Evolutionary conservation across 30 jellyfish, hydroid and myxozoan genomes (phyloP), one percentile per base, ranked within the genome.

Genomic region (Hydractinia symbiolongicarpus): DNA sequence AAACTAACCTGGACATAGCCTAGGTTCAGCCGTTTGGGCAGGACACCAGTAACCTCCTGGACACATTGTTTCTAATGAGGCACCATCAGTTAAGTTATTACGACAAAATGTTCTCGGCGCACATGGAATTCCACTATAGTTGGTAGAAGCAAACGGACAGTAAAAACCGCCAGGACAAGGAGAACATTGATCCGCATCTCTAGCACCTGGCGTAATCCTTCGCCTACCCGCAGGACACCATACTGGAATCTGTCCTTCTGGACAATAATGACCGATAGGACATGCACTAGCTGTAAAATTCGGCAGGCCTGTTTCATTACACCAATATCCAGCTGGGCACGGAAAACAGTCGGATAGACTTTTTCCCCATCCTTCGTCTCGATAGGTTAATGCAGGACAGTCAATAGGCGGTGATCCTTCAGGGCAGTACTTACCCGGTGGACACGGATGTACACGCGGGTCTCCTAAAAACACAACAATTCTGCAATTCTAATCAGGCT

Each of bases 221-320:
- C 86, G 85, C 53, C 96, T 88, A 11, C 99, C 99, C 50, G 96
- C 85, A 11, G 99, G 99, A 78, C 99, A 94, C 96, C 96, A 85
- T 54, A 58, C 78, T 50, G 99, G 99, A 44, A 67, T 73, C 44
- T 88, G 93, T 4, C 95, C 96, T 56, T 87, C 94, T 56, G 99
- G 76, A 66, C 99, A 94, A 73, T 82, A 94, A 20, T 86, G 84
- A 15, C 96, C 96, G 60, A 94, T 85, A 0, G 99, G 99, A 67
- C 99, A 94, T 11, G 71, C 82, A 56, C 91, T 88, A n/a, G 62
- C 57, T 9, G 70, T 88, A 83, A 74, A 84, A 30, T 91, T 62
- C 1, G 91, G 70, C 96, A 94, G 88, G 49, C 99, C 99, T 44
- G 81, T 73, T 54, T 55, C 67, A 81, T 77, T 88, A 64, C 99